phyloP scores from a whole-genome alignment of 2,888 invertebrate genomes.

The Crocallis elinguaria region DNA sequence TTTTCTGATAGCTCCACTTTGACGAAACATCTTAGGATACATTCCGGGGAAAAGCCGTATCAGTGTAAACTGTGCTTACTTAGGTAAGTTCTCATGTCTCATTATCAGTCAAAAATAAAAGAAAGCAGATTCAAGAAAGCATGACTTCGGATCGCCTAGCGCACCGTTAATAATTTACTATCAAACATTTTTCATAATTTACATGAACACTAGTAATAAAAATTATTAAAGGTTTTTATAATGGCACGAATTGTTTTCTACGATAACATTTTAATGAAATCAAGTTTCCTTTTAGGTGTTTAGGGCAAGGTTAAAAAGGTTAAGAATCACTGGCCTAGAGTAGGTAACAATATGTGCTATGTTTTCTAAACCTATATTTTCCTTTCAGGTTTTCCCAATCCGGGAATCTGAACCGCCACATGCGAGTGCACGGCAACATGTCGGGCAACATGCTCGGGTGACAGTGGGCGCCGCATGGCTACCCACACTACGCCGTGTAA shows the following conservation, averaged over 20 bases:
- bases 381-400: slow-evolving; percentile 94
- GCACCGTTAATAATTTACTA: no score
- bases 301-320: no score
- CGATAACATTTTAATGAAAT: no score
- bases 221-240: no score
- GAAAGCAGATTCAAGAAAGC: no score
- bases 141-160: no score
- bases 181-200: no score
- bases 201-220: no score
- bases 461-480: slow-evolving; percentile 66
- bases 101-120: neutral
- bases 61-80: slow-evolving; percentile 98
- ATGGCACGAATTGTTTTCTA: no score
- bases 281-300: no score
- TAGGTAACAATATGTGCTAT: no score
- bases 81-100: slow-evolving; percentile 79
- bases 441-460: slow-evolving; percentile 85
- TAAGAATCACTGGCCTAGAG: no score
- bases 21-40: slow-evolving; percentile 97
- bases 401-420: slow-evolving; percentile 99
- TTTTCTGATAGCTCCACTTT: slow-evolving; percentile 99
- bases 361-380: neutral
- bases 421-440: slow-evolving; percentile 96
- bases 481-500: slow-evolving; percentile 23
- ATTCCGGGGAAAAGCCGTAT: slow-evolving; percentile 97